Percentiles rank a stretch among this genome's conserved stretches.
Conservation (phyloP, 2,888 invertebrate species). For the Cosmopolites sordidus region DNA sequence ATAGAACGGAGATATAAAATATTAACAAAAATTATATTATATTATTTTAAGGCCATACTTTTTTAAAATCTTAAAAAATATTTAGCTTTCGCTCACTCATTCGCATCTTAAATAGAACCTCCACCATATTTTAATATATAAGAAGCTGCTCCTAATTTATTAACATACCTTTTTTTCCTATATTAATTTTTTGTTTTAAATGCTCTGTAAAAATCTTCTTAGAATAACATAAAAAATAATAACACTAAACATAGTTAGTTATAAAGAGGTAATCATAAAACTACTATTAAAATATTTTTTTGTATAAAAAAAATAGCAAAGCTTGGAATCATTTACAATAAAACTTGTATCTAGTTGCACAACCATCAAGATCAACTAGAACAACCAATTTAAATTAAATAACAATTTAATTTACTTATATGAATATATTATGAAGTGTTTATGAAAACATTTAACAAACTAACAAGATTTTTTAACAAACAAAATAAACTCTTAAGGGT, state of each 20-base stretch:
- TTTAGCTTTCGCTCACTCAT: constrained; percentile 11
- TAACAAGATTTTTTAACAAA: constrained; percentile 1
- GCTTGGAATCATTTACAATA: constrained; percentile 17
- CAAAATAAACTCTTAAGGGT: no score
- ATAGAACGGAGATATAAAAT: constrained; percentile 47
- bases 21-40: constrained; percentile 36
- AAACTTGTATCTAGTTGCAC: constrained; percentile 20
- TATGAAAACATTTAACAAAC: neutral
- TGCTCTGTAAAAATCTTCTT: constrained; percentile 7
- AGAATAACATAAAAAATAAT: neutral
- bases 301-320: constrained; percentile 15
- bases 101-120: constrained; percentile 32
- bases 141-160: constrained; percentile 35
- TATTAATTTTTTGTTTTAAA: constrained; percentile 4
- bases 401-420: constrained; percentile 31
- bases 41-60: constrained; percentile 42
- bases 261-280: constrained; percentile 18
- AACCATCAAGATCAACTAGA: neutral
- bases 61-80: constrained; percentile 25
- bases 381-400: constrained; percentile 20
- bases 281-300: constrained; percentile 13
- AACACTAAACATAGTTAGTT: constrained; percentile 7
- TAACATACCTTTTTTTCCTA: constrained; percentile 12
- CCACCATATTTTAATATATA: constrained; percentile 38
- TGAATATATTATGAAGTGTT: neutral